phyloP scores from a whole-genome alignment of 1,140 invertebrate species.

The Chionoecetes opilio region DNA sequence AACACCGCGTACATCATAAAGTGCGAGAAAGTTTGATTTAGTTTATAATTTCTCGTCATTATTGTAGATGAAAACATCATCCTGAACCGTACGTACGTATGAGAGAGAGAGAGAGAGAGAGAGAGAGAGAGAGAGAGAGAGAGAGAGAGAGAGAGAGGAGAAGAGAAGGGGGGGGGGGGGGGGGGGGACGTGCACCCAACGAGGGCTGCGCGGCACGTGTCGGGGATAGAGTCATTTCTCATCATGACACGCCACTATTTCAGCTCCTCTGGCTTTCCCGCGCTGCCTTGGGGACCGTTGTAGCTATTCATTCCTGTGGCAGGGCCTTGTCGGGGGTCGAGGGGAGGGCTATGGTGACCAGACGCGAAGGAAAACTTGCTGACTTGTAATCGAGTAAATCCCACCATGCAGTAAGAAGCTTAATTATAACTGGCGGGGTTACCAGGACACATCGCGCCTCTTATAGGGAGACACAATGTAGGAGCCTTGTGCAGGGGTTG shows the following conservation, averaged over 20 bases:
- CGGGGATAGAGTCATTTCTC: constrained; percentile 10
- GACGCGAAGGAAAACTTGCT: too few species aligned
- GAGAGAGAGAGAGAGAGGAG: neutral
- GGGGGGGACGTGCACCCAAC: neutral
- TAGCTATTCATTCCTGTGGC: constrained; percentile 25
- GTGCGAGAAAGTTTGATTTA: too few species aligned
- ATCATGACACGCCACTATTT: constrained; percentile 3
- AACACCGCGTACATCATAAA: too few species aligned
- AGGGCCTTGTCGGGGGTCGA: neutral
- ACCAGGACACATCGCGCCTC: too few species aligned
- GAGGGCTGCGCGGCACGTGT: neutral
- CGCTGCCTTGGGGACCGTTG: neutral
- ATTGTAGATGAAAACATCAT: neutral
- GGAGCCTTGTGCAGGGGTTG: too few species aligned
- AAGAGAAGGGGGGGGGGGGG: neutral
- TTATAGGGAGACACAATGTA: too few species aligned
- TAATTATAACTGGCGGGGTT: too few species aligned
- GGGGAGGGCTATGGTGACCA: neutral
- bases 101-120: too few species aligned
- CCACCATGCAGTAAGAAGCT: too few species aligned
- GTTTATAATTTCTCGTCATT: too few species aligned
- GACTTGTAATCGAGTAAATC: too few species aligned
- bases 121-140: neutral
- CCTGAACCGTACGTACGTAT: neutral
- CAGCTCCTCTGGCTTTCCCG: constrained; percentile 13